Percentiles rank a stretch among this genome's conserved stretches.
Evolutionary conservation across 2,888 invertebrate species (phyloP).

Genomic region (Trichogramma dendrolimi): DNA sequence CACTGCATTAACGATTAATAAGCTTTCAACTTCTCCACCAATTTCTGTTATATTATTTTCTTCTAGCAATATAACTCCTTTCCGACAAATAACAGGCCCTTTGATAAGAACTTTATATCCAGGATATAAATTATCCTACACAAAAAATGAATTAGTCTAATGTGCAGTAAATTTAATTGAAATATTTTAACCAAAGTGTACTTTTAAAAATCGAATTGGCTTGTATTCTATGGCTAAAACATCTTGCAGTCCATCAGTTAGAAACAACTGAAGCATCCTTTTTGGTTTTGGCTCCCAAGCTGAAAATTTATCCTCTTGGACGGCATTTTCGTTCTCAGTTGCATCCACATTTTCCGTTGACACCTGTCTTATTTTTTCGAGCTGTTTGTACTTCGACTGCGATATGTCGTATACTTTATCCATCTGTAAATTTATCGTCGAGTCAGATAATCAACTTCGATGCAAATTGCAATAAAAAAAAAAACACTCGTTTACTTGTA

Average conservation of each 20-base stretch:
- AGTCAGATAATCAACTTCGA: conserved; percentile 11
- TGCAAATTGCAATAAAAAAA: not conserved
- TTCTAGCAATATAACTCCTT: conserved; percentile 66
- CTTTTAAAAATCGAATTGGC: conserved; percentile 58
- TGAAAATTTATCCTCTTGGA: conserved; percentile 55
- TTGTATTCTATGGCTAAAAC: conserved; percentile 70
- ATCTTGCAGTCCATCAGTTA: conserved; percentile 73
- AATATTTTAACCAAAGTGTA: conserved; percentile 31
- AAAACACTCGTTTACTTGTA: conserved; percentile 55
- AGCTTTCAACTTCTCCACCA: conserved; percentile 70
- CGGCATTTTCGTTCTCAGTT: conserved; percentile 59
- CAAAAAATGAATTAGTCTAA: conserved; percentile 12
- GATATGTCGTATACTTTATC: conserved; percentile 51
- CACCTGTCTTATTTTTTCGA: conserved; percentile 52
- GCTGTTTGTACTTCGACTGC: conserved; percentile 45
- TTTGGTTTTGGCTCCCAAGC: conserved; percentile 57
- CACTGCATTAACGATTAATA: conserved; percentile 58
- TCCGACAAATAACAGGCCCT: conserved; percentile 68
- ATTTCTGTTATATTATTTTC: conserved; percentile 60
- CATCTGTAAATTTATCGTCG: conserved; percentile 40
- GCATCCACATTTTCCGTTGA: conserved; percentile 56
- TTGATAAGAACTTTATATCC: conserved; percentile 64
- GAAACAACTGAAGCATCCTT: conserved; percentile 66
- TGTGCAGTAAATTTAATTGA: conserved; percentile 5
- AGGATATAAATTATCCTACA: conserved; percentile 50